Conservation (phyloP, 2,888 invertebrate species). For the Plemyria rubiginata region DNA sequence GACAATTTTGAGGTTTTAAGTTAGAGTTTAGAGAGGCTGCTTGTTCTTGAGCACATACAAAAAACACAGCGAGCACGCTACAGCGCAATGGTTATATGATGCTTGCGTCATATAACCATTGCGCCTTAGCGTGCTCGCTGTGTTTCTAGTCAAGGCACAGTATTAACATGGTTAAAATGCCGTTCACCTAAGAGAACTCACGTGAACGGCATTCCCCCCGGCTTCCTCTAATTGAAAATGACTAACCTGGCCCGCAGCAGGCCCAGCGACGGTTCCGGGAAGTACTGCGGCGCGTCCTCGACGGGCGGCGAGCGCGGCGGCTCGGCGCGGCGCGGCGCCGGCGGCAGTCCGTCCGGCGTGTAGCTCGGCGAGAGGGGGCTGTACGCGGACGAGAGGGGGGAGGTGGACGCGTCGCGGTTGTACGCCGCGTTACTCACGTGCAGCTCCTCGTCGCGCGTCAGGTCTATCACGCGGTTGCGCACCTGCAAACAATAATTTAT, state of each 20-base stretch:
- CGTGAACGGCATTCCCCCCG: too few relatives aligned
- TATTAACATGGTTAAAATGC: too few relatives aligned
- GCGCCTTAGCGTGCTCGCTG: too few relatives aligned
- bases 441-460: constrained; percentile 62
- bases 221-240: too few relatives aligned
- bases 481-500: constrained; percentile 44
- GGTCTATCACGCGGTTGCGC: constrained; percentile 67
- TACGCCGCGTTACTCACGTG: constrained; percentile 36
- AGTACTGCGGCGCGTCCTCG: constrained; percentile 35
- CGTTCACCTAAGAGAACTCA: too few relatives aligned
- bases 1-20: too few relatives aligned
- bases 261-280: constrained; percentile 18
- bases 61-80: too few relatives aligned
- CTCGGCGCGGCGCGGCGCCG: constrained; percentile 29
- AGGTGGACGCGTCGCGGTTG: constrained; percentile 36
- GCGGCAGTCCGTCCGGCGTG: constrained; percentile 32
- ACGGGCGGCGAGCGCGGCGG: constrained; percentile 46
- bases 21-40: too few relatives aligned
- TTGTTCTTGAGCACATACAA: too few relatives aligned
- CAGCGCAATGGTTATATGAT: too few relatives aligned
- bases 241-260: constrained; percentile 56
- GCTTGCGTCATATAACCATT: too few relatives aligned
- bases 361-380: constrained; percentile 38
- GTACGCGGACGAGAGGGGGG: constrained; percentile 35
- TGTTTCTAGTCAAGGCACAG: too few relatives aligned